A percentile compares a stretch with the other conserved stretches of the same genome.
Evolutionary conservation across 1,140 invertebrate species (phyloP).

Genomic region (Spodoptera litura): DNA sequence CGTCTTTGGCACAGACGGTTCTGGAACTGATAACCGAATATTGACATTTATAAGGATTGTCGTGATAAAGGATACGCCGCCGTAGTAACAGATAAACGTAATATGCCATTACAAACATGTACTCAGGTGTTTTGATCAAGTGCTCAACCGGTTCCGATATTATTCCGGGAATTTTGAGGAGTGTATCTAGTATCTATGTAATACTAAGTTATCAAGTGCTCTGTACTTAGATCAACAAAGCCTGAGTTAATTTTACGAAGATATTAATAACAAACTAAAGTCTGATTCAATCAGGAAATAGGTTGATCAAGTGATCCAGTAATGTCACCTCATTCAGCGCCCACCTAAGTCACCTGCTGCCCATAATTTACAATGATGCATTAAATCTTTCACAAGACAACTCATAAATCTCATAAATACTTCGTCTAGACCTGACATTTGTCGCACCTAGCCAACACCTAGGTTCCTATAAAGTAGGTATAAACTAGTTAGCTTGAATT

Average conservation of each 20-base stretch:
- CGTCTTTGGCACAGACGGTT: conserved; percentile 1
- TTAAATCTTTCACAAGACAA: conserved; percentile 14
- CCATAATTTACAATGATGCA: conserved; percentile 12
- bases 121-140: not conserved
- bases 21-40: conserved; percentile 34
- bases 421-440: not conserved
- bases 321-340: not conserved
- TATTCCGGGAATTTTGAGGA: not conserved
- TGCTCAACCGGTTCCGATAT: not conserved
- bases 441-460: conserved; percentile 14
- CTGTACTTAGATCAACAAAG: not conserved
- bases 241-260: no score
- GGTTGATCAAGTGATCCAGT: not conserved
- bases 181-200: no score
- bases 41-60: conserved; percentile 19
- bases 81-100: not conserved
- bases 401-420: not conserved
- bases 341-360: conserved; percentile 11
- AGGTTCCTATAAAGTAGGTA: no score
- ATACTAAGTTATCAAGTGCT: not conserved
- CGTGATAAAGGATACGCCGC: conserved; percentile 10
- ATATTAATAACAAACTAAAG: no score
- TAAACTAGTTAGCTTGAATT: not conserved
- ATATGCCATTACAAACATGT: no score
- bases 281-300: not conserved